These are phyloP conservation scores for Daktulosphaira vitifoliae DNA, from an alignment of 1,140 invertebrate species.

Conservation along the genomic window DNA sequence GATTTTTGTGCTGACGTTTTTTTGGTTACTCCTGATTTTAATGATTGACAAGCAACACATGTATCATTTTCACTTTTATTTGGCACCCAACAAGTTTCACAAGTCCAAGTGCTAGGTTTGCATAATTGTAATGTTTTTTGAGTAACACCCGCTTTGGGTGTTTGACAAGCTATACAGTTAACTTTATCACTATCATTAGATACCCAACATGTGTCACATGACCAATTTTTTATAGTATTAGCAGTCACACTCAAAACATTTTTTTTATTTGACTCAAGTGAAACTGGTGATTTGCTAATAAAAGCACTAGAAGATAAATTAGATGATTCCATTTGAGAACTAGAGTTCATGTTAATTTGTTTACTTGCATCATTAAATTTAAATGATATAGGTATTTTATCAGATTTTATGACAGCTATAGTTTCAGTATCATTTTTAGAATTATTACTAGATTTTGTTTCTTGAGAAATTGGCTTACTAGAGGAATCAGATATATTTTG, in stretches of 20 bases:
- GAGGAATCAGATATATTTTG: not conserved
- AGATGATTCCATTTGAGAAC: not conserved
- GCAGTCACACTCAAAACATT: not conserved
- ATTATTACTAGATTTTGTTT: not conserved
- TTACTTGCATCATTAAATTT: not conserved
- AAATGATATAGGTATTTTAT: not conserved
- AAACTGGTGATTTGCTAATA: not conserved
- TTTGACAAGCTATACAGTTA: constrained; percentile 22
- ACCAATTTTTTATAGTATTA: not conserved
- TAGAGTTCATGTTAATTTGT: not conserved
- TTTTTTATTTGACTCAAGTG: not conserved
- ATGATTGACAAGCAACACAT: constrained; percentile 46
- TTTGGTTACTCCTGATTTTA: constrained; percentile 49
- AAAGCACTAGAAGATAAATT: not conserved
- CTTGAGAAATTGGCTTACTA: not conserved
- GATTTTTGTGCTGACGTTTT: constrained; percentile 46
- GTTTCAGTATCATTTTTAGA: no score
- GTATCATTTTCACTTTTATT: constrained; percentile 41
- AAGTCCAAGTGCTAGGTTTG: constrained; percentile 48
- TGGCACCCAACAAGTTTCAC: constrained; percentile 45
- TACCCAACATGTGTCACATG: constrained; percentile 40
- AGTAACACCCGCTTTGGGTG: not conserved
- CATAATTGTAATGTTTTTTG: not conserved
- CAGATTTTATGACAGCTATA: no score
- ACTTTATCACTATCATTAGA: constrained; percentile 40